Base-by-base conservation (phyloP, 1,140 invertebrate genomes). In the Metopolophium dirhodum region DNA sequence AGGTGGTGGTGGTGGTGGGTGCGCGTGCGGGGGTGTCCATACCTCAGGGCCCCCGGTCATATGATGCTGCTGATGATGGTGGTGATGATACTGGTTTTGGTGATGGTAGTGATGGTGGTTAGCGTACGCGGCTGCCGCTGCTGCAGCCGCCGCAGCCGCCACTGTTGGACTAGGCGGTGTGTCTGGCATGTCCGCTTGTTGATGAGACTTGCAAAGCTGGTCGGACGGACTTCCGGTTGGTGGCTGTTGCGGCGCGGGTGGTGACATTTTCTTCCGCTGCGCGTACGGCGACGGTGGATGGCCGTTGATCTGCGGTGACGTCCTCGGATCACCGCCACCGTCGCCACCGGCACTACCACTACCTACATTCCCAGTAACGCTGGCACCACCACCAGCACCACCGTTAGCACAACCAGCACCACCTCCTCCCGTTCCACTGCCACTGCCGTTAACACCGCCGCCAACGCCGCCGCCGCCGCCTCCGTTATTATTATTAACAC, bases 131-230 rank as follows among this genome's bases (percentile, higher is more conserved):
- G 95, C 95, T 94, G 94, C 94, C 45, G 94, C 94, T 47, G 94
- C 94, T 95, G 95, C 54, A 11, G 88, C 35, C 4, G 51, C 49
- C 23, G 95, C 54, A 11, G 88, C 35, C 9, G 51, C 49, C 35
- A 95, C 94, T 94, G 95, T 95, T 61, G 95, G 95, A 94, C 95
- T 95, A 41, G 94, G 94, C 41, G 94, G 94, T 89, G 94, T 94
- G 86, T 95, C 95, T 18, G 26, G 95, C 0, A 95, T 95, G 94
- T 96, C 96, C 95, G 96, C 96, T 94, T 96, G 96, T 0, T 96
- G 96, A 22, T 96, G 94, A 18, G 96, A 96, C 94, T 96, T 96
- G 41, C 88, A 26, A 54, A 96, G 94, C 1, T 96, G 96, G 93
- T 96, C 96, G 30, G 95, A 95, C 0, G 94, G 45, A 49, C 86